A percentile compares a stretch with the other conserved stretches of the same genome.
Conservation (phyloP, 2,888 invertebrate genomes). For the Leptopilina myrica region DNA sequence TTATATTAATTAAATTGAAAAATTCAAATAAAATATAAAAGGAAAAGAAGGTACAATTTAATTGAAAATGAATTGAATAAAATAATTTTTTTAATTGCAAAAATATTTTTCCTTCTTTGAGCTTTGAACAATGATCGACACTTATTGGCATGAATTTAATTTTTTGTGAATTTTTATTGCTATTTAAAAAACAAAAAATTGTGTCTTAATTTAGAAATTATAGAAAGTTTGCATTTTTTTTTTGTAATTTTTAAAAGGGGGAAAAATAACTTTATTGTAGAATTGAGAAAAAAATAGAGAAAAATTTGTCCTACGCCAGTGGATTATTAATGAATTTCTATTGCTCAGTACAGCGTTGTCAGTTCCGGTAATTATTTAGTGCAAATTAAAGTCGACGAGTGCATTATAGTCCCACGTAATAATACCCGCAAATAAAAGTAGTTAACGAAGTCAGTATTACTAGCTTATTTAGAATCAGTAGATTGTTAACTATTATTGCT, state of each 20-base stretch:
- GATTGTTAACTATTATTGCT: slow-evolving; percentile 13
- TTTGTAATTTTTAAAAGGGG: background rate
- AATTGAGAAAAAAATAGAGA: background rate
- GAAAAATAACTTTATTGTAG: background rate
- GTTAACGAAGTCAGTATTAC: slow-evolving; percentile 19
- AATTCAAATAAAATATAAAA: no score
- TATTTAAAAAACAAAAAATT: background rate
- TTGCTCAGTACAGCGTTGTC: slow-evolving; percentile 21
- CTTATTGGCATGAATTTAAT: background rate
- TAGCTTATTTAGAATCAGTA: slow-evolving; percentile 26
- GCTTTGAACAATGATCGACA: background rate
- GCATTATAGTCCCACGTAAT: slow-evolving; percentile 29
- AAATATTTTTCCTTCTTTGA: background rate
- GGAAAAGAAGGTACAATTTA: no score
- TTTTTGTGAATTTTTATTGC: background rate
- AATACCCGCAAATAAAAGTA: slow-evolving; percentile 34
- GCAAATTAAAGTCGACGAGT: slow-evolving; percentile 34
- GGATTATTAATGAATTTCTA: slow-evolving; percentile 30
- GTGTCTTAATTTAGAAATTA: background rate
- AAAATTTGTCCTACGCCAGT: slow-evolving; percentile 15
- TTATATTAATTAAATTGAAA: no score
- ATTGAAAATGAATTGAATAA: no score
- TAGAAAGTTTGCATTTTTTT: background rate
- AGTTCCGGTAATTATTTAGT: slow-evolving; percentile 36
- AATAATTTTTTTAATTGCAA: background rate